These are phyloP conservation scores for Nesometra sesokonis DNA, from an alignment of 35 echinoderm and acorn worm genomes.

Conservation along the genomic window DNA sequence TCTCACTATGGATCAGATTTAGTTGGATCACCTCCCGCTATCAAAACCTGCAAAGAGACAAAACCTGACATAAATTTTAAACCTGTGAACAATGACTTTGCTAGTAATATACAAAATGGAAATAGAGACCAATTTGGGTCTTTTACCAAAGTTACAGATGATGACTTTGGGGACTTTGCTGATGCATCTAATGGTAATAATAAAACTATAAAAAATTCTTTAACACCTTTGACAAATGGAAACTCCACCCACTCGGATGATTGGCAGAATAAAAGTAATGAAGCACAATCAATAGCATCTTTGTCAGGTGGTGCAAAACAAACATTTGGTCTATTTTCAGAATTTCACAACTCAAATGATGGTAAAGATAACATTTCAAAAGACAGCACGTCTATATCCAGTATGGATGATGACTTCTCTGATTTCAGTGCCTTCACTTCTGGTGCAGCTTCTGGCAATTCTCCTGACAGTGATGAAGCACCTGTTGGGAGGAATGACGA, in stretches of 20 bases:
- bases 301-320: neutral
- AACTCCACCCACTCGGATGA: neutral
- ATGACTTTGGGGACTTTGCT: conserved; percentile 12
- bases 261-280: neutral
- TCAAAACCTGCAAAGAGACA: neutral
- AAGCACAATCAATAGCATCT: neutral
- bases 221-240: neutral
- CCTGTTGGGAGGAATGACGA: neutral
- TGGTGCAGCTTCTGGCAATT: neutral
- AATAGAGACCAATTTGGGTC: neutral
- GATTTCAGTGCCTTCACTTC: neutral
- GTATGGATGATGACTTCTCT: neutral
- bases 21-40: neutral
- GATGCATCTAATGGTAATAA: neutral
- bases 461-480: neutral
- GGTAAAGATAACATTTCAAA: neutral
- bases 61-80: neutral
- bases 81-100: too few species aligned
- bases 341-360: neutral
- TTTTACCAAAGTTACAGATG: neutral
- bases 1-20: conserved; percentile 12
- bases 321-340: neutral
- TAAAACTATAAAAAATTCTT: neutral
- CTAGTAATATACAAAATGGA: neutral
- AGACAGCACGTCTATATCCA: neutral